Percentiles rank a stretch among this genome's conserved stretches.
Evolutionary conservation across 2,113 vertebrate species (phyloP).

Genomic region (Zeus faber): DNA sequence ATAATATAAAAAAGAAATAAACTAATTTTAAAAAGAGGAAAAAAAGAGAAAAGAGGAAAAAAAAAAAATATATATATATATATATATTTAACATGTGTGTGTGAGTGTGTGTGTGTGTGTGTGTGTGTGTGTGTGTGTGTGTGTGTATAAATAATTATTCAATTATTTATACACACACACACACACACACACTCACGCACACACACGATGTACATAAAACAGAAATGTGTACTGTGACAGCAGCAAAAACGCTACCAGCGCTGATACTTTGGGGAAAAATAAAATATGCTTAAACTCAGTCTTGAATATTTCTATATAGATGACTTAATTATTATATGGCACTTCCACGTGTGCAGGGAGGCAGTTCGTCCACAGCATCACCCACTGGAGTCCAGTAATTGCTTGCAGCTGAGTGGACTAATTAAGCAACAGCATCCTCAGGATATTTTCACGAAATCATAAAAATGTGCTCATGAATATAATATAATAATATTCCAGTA

Average conservation of each 20-base stretch:
- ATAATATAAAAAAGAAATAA: too few species aligned
- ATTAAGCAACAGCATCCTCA: conserved; percentile 78
- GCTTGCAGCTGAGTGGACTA: conserved; percentile 81
- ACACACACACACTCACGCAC: conserved; percentile 24
- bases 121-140: too few species aligned
- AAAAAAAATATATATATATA: too few species aligned
- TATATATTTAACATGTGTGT: too few species aligned
- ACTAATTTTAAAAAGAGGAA: too few species aligned
- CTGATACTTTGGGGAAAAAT: conserved; percentile 11
- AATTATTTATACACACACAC: conserved; percentile 22
- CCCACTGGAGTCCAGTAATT: conserved; percentile 79
- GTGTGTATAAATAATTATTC: too few species aligned
- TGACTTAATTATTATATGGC: conserved; percentile 67
- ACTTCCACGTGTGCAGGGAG: conserved; percentile 73
- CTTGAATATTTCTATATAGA: conserved; percentile 49
- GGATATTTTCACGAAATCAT: conserved; percentile 79
- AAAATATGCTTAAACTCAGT: conserved; percentile 28
- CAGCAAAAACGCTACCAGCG: too few species aligned
- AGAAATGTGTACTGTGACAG: too few species aligned
- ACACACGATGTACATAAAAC: too few species aligned
- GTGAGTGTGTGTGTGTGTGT: too few species aligned
- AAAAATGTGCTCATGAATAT: conserved; percentile 73
- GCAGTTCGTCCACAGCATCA: conserved; percentile 75
- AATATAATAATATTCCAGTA: conserved; percentile 61
- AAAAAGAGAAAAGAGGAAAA: too few species aligned